These are phyloP conservation scores for Varecia variegata DNA, from an alignment of 2,797 vertebrate genomes.

Conservation along the genomic window DNA sequence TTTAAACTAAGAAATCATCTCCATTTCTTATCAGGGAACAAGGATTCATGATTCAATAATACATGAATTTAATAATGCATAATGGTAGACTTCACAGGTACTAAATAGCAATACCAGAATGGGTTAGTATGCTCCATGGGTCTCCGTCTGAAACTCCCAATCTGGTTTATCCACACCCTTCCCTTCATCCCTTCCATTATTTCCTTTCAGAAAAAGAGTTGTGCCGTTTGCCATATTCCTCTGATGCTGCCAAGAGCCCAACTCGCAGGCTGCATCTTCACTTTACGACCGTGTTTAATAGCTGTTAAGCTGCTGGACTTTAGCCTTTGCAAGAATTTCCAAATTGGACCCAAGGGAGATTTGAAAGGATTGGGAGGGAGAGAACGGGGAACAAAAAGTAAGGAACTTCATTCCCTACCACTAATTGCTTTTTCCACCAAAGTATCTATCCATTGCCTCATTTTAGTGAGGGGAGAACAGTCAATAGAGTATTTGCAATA, in stretches of 20 bases:
- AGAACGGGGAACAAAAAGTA: constrained; percentile 33
- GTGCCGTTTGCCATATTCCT: constrained; percentile 37
- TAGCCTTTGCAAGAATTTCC: constrained; percentile 71
- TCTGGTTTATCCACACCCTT: constrained; percentile 32
- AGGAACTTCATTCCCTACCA: constrained; percentile 33
- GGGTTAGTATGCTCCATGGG: constrained; percentile 79
- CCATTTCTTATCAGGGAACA: constrained; percentile 88
- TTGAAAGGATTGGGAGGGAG: constrained; percentile 62
- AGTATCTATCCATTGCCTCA: constrained; percentile 6
- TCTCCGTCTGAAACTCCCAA: constrained; percentile 45
- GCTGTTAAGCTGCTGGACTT: constrained; percentile 80
- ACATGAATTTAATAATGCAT: constrained; percentile 91
- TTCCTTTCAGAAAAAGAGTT: constrained; percentile 38
- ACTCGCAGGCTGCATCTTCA: constrained; percentile 55
- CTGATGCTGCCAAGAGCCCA: constrained; percentile 52
- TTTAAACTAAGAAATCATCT: constrained; percentile 88
- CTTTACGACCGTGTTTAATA: constrained; percentile 75
- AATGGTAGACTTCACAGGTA: constrained; percentile 86
- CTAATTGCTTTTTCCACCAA: constrained; percentile 55
- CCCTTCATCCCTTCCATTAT: constrained; percentile 27
- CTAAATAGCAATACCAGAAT: constrained; percentile 85
- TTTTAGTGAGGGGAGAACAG: not conserved
- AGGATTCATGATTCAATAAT: constrained; percentile 88
- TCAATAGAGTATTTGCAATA: not conserved
- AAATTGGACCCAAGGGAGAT: constrained; percentile 70